Conservation (phyloP, 2,888 invertebrate species). For the Cheilosia vernalis region DNA sequence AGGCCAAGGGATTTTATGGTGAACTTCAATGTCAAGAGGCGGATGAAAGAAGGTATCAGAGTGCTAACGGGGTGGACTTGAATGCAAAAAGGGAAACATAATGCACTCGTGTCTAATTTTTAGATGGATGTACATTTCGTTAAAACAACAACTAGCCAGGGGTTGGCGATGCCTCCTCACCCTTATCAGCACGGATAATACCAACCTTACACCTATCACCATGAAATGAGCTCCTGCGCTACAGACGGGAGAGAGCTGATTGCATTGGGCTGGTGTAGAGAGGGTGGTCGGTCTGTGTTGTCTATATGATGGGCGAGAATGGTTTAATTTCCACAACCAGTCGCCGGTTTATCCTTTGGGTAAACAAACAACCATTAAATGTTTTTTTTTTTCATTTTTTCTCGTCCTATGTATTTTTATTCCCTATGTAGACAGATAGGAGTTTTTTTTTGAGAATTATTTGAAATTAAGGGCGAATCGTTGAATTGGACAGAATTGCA, state of each 20-base stretch:
- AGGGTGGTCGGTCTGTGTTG: constrained; percentile 24
- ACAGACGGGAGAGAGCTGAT: constrained; percentile 52
- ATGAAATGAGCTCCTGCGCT: constrained; percentile 43
- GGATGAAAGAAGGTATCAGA: constrained; percentile 11
- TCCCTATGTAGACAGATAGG: constrained; percentile 46
- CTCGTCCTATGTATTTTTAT: constrained; percentile 53
- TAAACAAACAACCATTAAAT: constrained; percentile 74
- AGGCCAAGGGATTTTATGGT: neutral
- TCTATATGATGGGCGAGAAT: constrained; percentile 17
- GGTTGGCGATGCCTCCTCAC: constrained; percentile 19
- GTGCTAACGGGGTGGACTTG: constrained; percentile 10
- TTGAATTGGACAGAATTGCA: constrained; percentile 68
- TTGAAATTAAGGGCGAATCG: constrained; percentile 59
- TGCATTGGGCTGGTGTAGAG: constrained; percentile 58
- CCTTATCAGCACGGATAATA: constrained; percentile 66
- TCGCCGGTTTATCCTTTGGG: constrained; percentile 70
- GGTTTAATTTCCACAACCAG: constrained; percentile 73
- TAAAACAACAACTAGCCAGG: constrained; percentile 36
- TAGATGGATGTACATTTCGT: constrained; percentile 43
- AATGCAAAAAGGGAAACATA: constrained; percentile 8
- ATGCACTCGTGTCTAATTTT: constrained; percentile 43
- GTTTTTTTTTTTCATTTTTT: constrained; percentile 28
- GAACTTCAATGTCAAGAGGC: constrained; percentile 56
- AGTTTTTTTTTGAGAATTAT: constrained; percentile 38
- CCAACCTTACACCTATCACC: constrained; percentile 70